A percentile compares a stretch with the other conserved stretches of the same genome.
Conservation (phyloP, 2,113 vertebrate genomes). For the Gavia stellata region DNA sequence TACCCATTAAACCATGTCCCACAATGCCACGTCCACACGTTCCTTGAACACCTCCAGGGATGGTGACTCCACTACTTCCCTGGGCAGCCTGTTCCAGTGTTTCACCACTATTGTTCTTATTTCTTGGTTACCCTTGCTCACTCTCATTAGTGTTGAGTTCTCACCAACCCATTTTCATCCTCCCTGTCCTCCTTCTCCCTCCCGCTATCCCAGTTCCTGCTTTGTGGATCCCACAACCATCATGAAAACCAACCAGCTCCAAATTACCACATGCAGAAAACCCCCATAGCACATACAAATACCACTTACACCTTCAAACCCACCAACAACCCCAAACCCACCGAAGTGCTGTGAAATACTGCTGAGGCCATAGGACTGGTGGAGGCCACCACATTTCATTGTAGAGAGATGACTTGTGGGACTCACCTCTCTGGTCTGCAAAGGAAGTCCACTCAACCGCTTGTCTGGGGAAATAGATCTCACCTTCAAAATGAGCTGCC, state of each 20-base stretch:
- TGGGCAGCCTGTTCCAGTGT: no score
- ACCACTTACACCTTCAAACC: neutral
- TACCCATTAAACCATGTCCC: no score
- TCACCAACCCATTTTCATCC: neutral
- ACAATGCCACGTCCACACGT: no score
- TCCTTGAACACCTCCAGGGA: no score
- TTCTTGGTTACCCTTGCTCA: neutral
- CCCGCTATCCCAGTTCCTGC: neutral
- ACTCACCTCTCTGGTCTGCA: neutral
- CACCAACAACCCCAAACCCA: neutral
- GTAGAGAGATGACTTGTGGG: neutral
- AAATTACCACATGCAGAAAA: neutral
- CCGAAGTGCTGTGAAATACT: neutral
- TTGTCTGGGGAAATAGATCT: neutral
- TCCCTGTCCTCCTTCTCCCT: neutral
- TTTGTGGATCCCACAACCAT: neutral
- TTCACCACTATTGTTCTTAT: no score
- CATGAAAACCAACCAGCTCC: neutral
- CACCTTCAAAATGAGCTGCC: neutral
- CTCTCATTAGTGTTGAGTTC: neutral
- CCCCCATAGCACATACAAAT: fast-evolving
- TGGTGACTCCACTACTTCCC: no score
- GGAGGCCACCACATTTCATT: neutral
- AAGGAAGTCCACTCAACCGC: neutral
- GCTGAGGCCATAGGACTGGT: neutral